A percentile compares a stretch with the other conserved stretches of the same genome.
phyloP scores from a whole-genome alignment of 2,888 invertebrate species.

The Leucophenga maculata region DNA sequence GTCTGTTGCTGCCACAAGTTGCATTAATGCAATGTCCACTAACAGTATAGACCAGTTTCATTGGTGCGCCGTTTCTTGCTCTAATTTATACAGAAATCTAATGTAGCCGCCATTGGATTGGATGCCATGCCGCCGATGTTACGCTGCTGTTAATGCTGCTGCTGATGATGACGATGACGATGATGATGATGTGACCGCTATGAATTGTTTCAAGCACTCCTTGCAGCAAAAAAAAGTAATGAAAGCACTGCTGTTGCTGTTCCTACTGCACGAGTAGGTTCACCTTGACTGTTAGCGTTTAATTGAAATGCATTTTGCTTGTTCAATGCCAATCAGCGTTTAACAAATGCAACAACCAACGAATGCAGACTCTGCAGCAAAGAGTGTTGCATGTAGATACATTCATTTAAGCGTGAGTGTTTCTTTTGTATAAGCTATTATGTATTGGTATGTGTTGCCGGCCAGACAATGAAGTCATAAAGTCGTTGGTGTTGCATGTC shows the following conservation, averaged over 20 bases:
- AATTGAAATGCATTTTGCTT: conserved; percentile 67
- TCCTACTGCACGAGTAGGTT: conserved; percentile 39
- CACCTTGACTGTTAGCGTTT: conserved; percentile 67
- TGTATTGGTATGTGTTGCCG: not conserved
- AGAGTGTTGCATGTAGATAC: not conserved
- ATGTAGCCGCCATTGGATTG: not conserved
- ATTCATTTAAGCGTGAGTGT: not conserved
- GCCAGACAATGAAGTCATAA: conserved; percentile 21
- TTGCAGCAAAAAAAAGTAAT: conserved; percentile 29
- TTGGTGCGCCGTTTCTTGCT: conserved; percentile 65
- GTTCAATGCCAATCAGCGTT: conserved; percentile 54
- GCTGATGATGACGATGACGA: too few relatives aligned
- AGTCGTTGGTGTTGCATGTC: conserved; percentile 19
- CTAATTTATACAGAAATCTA: conserved; percentile 66
- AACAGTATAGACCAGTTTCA: conserved; percentile 66
- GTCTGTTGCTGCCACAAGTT: not conserved
- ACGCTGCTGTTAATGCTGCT: not conserved
- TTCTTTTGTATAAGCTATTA: not conserved
- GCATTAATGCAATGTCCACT: conserved; percentile 27
- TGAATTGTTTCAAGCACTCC: conserved; percentile 41
- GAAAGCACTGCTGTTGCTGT: conserved; percentile 29
- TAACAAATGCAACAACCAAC: conserved; percentile 13
- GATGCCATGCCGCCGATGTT: not conserved
- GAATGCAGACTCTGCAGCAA: conserved; percentile 23
- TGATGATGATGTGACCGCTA: conserved; percentile 61